Evolutionary conservation across 2,113 vertebrate genomes (phyloP), one percentile per base, ranked within the genome.

Genomic region (Crotalus helleri): DNA sequence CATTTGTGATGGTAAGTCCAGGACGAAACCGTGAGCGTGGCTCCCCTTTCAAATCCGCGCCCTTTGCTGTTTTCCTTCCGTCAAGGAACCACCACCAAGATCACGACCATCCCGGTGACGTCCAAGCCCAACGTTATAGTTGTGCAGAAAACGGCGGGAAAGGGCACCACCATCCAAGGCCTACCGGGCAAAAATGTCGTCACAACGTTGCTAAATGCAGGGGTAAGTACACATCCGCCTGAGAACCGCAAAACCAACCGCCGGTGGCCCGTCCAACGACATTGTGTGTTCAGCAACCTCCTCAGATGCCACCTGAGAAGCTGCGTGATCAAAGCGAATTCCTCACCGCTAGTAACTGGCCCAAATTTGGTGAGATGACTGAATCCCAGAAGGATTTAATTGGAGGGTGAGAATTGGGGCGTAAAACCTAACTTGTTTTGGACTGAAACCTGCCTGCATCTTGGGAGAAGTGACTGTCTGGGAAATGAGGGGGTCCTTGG

Each of bases 111-210:
- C 95, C 99, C 99, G 92, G 99, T 99, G 99, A 99, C 98, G 26
- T 99, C 99, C 15, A 99, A 99, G 94, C 99, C 99, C 33, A 99
- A 99, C 39, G 99, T 99, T 93, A 99, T 99, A n/a, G 99, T 99
- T 95, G 99, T 99, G 91, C 99, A 99, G 97, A 99, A 99, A 93
- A 99, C 99, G 26, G 98, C 99, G 2, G 99, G 99, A 49, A 99
- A 99, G 97, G 99, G 99, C 95, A 98, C 99, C 0, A 99, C 99
- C 93, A 99, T 99, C 94, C 99, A 99, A 94, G 99, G 99, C 8
- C 98, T 99, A 93, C 99, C 99, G 0, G 98, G 99, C 92, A 99
- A 99, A 97, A 99, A 99, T 6, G 99, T 99, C 92, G 99, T 99
- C 91, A 99, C 99, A 46, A 99, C 99, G 0, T 97, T 99, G 91